Evolutionary conservation across 2,797 vertebrate genomes (phyloP), one percentile per base, ranked within the genome.

Genomic region (Crypturellus tataupa): DNA sequence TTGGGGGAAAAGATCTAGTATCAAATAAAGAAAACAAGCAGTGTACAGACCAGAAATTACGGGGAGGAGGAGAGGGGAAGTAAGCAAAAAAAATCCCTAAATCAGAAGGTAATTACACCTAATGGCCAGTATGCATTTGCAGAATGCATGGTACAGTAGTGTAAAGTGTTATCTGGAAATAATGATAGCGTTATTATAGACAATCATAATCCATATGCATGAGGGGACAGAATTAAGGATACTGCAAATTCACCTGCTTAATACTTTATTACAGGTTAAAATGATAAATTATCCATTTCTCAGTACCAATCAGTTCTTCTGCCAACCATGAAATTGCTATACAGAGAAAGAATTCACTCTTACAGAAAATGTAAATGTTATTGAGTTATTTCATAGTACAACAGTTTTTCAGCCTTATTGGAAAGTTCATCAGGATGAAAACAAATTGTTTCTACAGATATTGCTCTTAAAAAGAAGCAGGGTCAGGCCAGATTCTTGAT

Each of bases 281-380:
- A 85, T 88, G 51, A 96, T 82, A 87, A 93, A 93, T 96, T 82
- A 88, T 67, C 86, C 18, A 62, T 92, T 93, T 93, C 55, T 85
- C 51, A 73, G 68, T 37, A 89, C 64, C 33, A 94, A 89, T 93
- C 90, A 81, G 72, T 91, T 89, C 65, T 89, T 92, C 65, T 92
- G 55, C 87, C 90, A 89, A 85, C 39, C 71, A 64, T 94, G 86
- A 92, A 94, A 90, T 68, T 55, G 35, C 84, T 87, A 89, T 39
- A 91, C 58, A 95, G 58, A 53, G 40, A 83, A 96, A 42, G n/a
- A 92, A 76, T 80, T 75, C 5, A 3, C 60, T 87, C 91, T 94
- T 89, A 80, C 46, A 85, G 65, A 77, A 80, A 90, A 93, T 75
- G 60, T 64, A 94, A 92, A 80, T 80, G 15, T 39, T 92, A 79